Base-by-base conservation (phyloP, 2,888 invertebrate genomes). In the Phytoseiulus persimilis region DNA sequence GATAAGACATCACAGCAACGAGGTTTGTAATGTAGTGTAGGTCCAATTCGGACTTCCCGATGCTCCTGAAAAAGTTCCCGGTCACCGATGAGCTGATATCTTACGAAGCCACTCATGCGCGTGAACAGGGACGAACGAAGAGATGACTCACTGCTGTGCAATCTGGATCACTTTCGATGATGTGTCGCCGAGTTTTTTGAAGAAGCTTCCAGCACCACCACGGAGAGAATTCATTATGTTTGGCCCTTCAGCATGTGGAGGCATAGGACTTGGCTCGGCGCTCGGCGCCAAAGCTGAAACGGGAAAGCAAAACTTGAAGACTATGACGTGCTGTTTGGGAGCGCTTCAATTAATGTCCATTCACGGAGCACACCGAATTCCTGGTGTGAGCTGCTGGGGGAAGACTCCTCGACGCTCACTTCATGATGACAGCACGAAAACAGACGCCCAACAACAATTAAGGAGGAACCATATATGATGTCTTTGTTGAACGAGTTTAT, bases 101-200 rank as follows among this genome's bases (percentile, higher is more conserved):
- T n/a, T n/a, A n/a, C n/a, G n/a, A n/a, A n/a, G n/a, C n/a, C n/a
- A n/a, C n/a, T n/a, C n/a, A n/a, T n/a, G n/a, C n/a, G n/a, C n/a
- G n/a, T 31, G 11, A 31, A 31, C 23, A 39, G 31, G 39, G 89
- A 90, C 18, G 5, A 28, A 3, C 32, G 83, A n/a, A 90, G 32
- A 6, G 87, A 87, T 32, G 6, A 87, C 95, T 94, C 92, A 95
- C 95, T 97, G 96, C 93, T 97, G 97, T 91, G 98, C 96, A 83
- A 97, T 96, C 93, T 98, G 97, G 95, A 98, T 98, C 83, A 99
- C 97, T 94, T 98, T 98, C 83, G 95, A 96, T 32, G 98, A 97
- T 0, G 98, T 98, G 92, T 98, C 98, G 93, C 97, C 98, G 45
- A 99, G 93, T 92, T 98, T 98, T 92, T 97, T 97, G 90, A 98